Base-by-base conservation (phyloP, 2,797 vertebrate genomes). In the Rhynchonycteris naso region DNA sequence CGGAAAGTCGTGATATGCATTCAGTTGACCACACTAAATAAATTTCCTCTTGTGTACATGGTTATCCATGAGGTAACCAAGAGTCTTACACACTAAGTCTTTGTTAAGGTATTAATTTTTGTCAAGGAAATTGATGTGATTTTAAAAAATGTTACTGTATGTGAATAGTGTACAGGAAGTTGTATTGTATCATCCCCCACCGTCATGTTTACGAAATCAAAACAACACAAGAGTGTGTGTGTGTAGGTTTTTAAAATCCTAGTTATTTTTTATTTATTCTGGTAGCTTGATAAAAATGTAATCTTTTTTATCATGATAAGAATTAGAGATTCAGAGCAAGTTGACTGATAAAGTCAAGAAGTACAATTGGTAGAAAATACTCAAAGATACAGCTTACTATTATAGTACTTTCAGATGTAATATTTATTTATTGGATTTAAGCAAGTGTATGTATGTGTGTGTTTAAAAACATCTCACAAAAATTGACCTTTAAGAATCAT, bases 31-130 rank as follows among this genome's bases (percentile, higher is more conserved):
- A 22, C 47, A 52, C 21, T 88, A 7, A 88, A 88, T 88, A 7
- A 88, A 88, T 95, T 88, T n/a, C 4, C 5, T 26, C 4, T 54
- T 71, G 47, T 65, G 22, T 71, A 7, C 13, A 3, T 47, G 5
- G 63, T 47, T n/a, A 56, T 63, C 85, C 47, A 24, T 63, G 18
- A 28, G 65, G 59, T 88, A 78, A 74, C 50, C 35, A 59, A 74
- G 63, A 76, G 28, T 52, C 71, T 26, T 43, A 76, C 90, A 92
- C 87, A 97, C 22, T 88, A 28, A 35, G 24, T 85, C 80, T 89
- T 90, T 92, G 92, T 88, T 92, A 54, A 61, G 72, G 6, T 58
- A n/a, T 82, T 97, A 59, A 66, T 75, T 92, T 96, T 93, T 93
- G 84, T 84, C 33, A 65, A 87, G 90, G 81, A 89, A 88, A 90